Conservation (phyloP, 2,113 vertebrate genomes). For the Myotis brandtii region DNA sequence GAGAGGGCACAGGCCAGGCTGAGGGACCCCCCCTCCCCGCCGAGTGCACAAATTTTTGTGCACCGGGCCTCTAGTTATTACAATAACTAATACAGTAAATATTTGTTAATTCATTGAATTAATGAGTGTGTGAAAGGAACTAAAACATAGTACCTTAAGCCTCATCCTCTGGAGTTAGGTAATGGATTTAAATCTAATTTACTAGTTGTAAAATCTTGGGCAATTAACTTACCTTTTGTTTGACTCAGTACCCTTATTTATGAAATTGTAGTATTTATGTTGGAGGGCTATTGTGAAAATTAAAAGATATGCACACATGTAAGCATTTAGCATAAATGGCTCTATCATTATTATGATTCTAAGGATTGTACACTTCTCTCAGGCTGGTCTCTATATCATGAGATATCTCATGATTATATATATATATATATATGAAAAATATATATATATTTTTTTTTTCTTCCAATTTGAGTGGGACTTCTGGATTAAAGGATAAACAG, state of each 20-base stretch:
- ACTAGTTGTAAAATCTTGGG: background rate
- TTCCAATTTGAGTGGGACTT: background rate
- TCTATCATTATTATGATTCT: background rate
- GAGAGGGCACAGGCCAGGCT: too few species aligned
- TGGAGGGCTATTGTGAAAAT: background rate
- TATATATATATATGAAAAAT: background rate
- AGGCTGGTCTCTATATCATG: background rate
- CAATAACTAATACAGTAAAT: background rate
- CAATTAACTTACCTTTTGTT: background rate
- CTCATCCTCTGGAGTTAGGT: background rate
- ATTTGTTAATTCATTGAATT: conserved; percentile 1
- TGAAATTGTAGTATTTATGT: background rate
- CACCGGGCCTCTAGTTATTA: too few species aligned
- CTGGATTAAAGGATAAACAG: background rate
- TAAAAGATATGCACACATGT: background rate
- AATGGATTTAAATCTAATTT: background rate
- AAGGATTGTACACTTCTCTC: background rate
- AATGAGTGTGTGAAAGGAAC: background rate
- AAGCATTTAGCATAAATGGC: background rate
- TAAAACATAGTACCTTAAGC: background rate
- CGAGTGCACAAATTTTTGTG: too few species aligned
- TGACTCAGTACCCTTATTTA: background rate
- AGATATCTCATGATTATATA: background rate
- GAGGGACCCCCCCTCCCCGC: too few species aligned
- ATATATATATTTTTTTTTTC: too few species aligned